phyloP scores from a whole-genome alignment of 2,113 vertebrate genomes.

The Ictalurus punctatus region DNA sequence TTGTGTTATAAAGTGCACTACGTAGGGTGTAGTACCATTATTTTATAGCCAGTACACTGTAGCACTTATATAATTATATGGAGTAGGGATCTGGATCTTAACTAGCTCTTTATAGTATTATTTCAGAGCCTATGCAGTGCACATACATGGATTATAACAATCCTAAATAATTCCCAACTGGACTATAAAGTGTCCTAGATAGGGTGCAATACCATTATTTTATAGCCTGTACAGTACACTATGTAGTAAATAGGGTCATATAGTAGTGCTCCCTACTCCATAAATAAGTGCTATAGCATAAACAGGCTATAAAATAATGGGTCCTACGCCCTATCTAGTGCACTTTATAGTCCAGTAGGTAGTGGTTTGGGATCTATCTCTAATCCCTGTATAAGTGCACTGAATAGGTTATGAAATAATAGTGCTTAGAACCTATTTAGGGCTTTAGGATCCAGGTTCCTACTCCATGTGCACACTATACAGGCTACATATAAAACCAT shows the following conservation, averaged over 20 bases:
- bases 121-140: not conserved
- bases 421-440: too few relatives aligned
- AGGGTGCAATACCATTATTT: not conserved
- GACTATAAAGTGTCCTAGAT: not conserved
- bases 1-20: not conserved
- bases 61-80: too few relatives aligned
- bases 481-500: too few relatives aligned
- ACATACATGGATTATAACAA: not conserved
- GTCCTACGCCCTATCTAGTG: not conserved
- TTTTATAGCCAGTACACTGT: too few relatives aligned
- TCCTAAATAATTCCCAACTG: not conserved
- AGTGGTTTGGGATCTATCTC: not conserved
- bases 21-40: not conserved
- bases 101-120: not conserved
- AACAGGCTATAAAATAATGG: not conserved
- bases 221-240: not conserved
- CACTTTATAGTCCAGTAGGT: not conserved
- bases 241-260: not conserved
- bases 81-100: too few relatives aligned
- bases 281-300: not conserved
- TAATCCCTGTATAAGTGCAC: not conserved
- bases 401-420: not conserved
- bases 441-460: not conserved
- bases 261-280: not conserved
- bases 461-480: not conserved